Evolutionary conservation across 2,113 vertebrate genomes (phyloP), one percentile per base, ranked within the genome.

Genomic region (Ciconia maguari): DNA sequence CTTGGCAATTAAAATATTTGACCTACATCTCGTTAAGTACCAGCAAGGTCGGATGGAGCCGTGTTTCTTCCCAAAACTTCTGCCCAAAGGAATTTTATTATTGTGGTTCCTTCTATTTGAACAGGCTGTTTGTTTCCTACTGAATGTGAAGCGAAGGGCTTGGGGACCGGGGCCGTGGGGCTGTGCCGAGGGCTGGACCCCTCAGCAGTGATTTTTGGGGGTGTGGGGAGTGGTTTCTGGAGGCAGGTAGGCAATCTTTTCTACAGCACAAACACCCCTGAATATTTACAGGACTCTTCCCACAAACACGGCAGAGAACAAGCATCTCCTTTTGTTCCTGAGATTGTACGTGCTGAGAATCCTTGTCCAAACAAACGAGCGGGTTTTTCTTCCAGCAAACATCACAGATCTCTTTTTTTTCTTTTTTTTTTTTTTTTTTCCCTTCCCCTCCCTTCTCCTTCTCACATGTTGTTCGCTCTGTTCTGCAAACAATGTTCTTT

Each of bases 311-410:
- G 44, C 2, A 0, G 65, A 87, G 93, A 93, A 95, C 94, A 94
- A 91, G 84, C 49, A 26, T 70, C 81, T 90, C 84, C 78, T 93
- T 95, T 93, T 91, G 95, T 93, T 91, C 86, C 70, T 1, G 66
- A 49, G 90, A 11, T 83, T 14, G 87, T 95, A 96, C 87, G 92
- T 97, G 96, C 96, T 0, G 82, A 90, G 96, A 95, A 97, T 96
- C 92, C 85, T 80, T 5, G 46, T 88, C 92, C 76, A 85, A 96
- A 96, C 85, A 94, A 95, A 93, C 7, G 30, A 92, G 75, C 0
- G 7, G 71, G 10, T 55, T 87, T 95, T 95, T 83, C 84, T 62
- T 66, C 90, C 90, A 88, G 71, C 58, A 93, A 91, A 83, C 79
- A 94, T 76, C 92, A 85, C 74, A 79, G 78, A 76, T 61, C 42